A percentile compares a stretch with the other conserved stretches of the same genome.
phyloP scores from a whole-genome alignment of 2,113 vertebrate species.

The Dolichotis patagonum region DNA sequence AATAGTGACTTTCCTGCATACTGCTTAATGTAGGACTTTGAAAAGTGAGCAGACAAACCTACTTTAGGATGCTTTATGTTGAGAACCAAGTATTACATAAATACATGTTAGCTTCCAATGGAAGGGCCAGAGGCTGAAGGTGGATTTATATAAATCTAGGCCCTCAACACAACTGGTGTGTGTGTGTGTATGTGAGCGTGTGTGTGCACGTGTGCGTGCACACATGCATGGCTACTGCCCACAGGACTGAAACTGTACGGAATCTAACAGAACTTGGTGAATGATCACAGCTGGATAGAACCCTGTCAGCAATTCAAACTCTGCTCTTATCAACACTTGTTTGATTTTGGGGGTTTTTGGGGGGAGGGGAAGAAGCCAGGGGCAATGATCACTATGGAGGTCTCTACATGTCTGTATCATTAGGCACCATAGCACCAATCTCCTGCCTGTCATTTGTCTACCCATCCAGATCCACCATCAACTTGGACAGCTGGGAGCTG shows the following conservation, averaged over 20 bases:
- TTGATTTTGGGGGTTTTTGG: not conserved
- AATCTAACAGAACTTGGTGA: not conserved
- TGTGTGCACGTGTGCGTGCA: rapidly evolving
- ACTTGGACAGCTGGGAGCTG: not conserved
- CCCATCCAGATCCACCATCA: not conserved
- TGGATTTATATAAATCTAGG: not conserved
- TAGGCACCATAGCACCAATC: not conserved
- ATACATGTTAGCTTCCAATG: not conserved
- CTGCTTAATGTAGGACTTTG: not conserved
- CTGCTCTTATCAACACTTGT: not conserved
- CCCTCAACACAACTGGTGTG: not conserved
- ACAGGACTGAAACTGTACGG: not conserved
- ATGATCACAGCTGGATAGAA: not conserved
- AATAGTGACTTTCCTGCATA: not conserved
- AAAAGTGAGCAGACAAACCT: not conserved
- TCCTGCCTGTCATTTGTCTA: not conserved
- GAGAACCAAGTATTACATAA: not conserved
- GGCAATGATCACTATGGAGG: not conserved
- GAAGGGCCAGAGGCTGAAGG: not conserved
- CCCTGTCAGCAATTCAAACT: not conserved
- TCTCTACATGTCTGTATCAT: no score
- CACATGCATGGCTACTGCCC: not conserved
- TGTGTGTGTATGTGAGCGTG: no score
- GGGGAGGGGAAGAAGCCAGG: no score
- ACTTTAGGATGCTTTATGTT: not conserved